A percentile compares a stretch with the other conserved stretches of the same genome.
Conservation (phyloP, 2,113 vertebrate genomes). For the Rana temporaria region DNA sequence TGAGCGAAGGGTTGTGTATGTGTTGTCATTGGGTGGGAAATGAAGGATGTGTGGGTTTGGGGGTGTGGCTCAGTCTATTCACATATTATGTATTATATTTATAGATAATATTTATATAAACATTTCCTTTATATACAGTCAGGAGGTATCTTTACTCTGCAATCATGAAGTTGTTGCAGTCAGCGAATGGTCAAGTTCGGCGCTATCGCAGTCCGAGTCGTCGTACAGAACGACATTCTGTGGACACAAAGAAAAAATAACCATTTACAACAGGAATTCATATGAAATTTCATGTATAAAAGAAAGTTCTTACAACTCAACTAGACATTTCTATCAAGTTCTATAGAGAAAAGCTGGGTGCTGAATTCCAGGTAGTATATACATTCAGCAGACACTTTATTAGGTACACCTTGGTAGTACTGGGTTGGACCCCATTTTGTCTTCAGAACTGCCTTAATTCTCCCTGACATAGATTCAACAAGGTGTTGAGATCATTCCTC, state of each 20-base stretch:
- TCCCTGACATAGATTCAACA: too few species aligned
- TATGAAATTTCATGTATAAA: too few species aligned
- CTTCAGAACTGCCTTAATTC: too few species aligned
- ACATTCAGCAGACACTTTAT: too few species aligned
- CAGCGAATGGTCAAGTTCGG: constrained; percentile 86
- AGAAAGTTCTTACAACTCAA: too few species aligned
- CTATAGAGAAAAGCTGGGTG: background rate
- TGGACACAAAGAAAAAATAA: constrained; percentile 27
- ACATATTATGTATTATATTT: constrained; percentile 58
- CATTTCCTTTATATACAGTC: constrained; percentile 55
- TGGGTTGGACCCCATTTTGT: too few species aligned
- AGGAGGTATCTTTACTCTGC: constrained; percentile 47
- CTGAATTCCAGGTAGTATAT: too few species aligned
- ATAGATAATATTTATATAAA: constrained; percentile 59
- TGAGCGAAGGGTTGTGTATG: constrained; percentile 29
- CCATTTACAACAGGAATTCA: too few species aligned
- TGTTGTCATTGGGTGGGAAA: constrained; percentile 18
- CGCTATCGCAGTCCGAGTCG: constrained; percentile 92
- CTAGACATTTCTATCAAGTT: background rate
- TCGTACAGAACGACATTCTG: constrained; percentile 77
- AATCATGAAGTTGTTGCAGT: constrained; percentile 65
- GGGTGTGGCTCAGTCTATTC: constrained; percentile 56
- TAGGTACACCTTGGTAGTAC: too few species aligned
- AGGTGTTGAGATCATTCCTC: too few species aligned
- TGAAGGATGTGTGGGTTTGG: constrained; percentile 3